Conservation (phyloP, 2,888 invertebrate species). For the Polymixis lichenea region DNA sequence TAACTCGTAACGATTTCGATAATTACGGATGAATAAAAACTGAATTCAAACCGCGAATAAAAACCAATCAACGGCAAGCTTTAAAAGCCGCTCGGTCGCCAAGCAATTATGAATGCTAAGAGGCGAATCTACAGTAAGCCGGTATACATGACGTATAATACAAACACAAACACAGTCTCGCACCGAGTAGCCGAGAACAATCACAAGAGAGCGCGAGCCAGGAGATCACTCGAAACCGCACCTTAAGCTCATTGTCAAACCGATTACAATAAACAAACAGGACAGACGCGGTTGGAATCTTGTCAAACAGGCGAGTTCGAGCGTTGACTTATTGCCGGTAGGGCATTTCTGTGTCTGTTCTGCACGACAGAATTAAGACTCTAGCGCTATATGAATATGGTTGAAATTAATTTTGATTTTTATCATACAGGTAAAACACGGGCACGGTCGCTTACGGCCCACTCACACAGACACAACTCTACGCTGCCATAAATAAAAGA, state of each 20-base stretch:
- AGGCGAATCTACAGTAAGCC: conserved; percentile 89
- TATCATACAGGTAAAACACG: conserved; percentile 88
- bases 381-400: conserved; percentile 65
- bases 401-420: conserved; percentile 65
- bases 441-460: conserved; percentile 82
- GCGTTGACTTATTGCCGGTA: conserved; percentile 91
- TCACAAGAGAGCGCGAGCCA: conserved; percentile 83
- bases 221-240: conserved; percentile 90
- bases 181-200: conserved; percentile 86
- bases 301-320: conserved; percentile 91
- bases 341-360: conserved; percentile 84
- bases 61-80: conserved; percentile 83
- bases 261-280: conserved; percentile 91
- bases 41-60: conserved; percentile 72
- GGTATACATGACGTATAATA: conserved; percentile 90
- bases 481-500: conserved; percentile 90
- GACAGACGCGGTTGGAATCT: conserved; percentile 91
- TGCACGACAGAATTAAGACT: conserved; percentile 69
- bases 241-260: conserved; percentile 91
- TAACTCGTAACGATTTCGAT: conserved; percentile 51
- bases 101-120: conserved; percentile 89
- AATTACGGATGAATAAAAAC: conserved; percentile 63
- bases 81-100: conserved; percentile 85
- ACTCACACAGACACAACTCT: conserved; percentile 83
- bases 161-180: conserved; percentile 87